These are phyloP conservation scores for Zaprionus taronus DNA, from an alignment of 1,140 invertebrate species.

Conservation along the genomic window DNA sequence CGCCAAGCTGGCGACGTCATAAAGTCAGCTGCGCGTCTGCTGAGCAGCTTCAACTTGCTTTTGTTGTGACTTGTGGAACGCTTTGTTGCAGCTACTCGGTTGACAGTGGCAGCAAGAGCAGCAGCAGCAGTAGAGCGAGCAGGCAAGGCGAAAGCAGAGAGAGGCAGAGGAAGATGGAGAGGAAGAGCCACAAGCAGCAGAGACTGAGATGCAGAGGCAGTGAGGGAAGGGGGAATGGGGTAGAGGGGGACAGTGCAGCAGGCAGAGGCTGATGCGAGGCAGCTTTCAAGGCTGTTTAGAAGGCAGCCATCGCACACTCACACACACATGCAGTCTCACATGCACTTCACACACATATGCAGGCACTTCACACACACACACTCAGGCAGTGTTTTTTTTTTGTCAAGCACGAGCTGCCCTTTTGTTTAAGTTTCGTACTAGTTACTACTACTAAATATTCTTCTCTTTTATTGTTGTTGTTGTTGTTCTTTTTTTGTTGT, in stretches of 20 bases:
- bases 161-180: too few relatives aligned
- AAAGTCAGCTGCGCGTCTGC: slow-evolving; percentile 76
- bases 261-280: slow-evolving; percentile 40
- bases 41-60: slow-evolving; percentile 45
- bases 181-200: background rate
- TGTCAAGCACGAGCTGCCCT: slow-evolving; percentile 57
- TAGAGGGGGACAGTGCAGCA: background rate
- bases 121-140: background rate
- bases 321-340: slow-evolving; percentile 12
- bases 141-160: background rate
- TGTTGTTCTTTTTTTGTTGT: slow-evolving; percentile 11
- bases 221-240: background rate
- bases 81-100: slow-evolving; percentile 58
- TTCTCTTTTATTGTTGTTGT: slow-evolving; percentile 15
- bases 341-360: slow-evolving; percentile 20
- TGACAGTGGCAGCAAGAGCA: slow-evolving; percentile 56
- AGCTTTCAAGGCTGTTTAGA: slow-evolving; percentile 82
- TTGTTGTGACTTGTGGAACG: slow-evolving; percentile 75
- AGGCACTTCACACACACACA: slow-evolving; percentile 19
- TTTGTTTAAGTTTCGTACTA: slow-evolving; percentile 51
- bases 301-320: slow-evolving; percentile 50
- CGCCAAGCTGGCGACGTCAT: slow-evolving; percentile 79
- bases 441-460: slow-evolving; percentile 18
- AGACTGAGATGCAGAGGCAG: background rate
- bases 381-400: slow-evolving; percentile 39